Percentiles rank a stretch among this genome's conserved stretches.
These are phyloP conservation scores for Sipha flava DNA, from an alignment of 1,140 invertebrate species.

Conservation along the genomic window DNA sequence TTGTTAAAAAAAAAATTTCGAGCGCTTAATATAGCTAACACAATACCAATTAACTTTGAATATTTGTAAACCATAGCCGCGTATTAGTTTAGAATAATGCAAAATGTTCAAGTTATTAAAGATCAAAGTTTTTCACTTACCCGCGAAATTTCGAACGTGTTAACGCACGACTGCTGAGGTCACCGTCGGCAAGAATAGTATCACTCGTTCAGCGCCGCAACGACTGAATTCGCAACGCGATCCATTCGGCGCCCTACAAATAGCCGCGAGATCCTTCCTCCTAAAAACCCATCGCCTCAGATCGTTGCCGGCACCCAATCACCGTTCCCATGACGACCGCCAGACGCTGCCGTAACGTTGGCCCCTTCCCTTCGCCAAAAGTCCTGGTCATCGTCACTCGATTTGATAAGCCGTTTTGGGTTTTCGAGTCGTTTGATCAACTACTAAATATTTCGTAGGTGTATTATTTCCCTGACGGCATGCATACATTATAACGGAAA, in stretches of 20 bases:
- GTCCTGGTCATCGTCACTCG: too few species aligned
- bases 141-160: not conserved
- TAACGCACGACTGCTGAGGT: conserved; percentile 21
- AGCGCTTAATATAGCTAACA: too few species aligned
- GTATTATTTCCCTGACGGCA: too few species aligned
- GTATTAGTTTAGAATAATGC: not conserved
- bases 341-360: not conserved
- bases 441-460: too few species aligned
- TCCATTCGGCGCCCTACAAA: conserved; percentile 26
- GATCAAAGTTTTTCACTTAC: conserved; percentile 12
- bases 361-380: not conserved
- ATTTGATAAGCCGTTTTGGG: not conserved
- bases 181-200: conserved; percentile 13
- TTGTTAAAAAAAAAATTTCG: too few species aligned
- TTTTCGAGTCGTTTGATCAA: not conserved
- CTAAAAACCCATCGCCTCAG: not conserved
- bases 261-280: conserved; percentile 27
- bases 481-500: too few species aligned
- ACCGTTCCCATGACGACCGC: not conserved
- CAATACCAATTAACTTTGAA: too few species aligned
- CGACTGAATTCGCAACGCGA: conserved; percentile 30
- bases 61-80: too few species aligned
- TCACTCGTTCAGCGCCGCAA: not conserved
- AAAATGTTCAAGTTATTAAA: not conserved
- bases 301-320: not conserved